phyloP scores from a whole-genome alignment of 2,888 invertebrate genomes.

The Myopa tessellatipennis region DNA sequence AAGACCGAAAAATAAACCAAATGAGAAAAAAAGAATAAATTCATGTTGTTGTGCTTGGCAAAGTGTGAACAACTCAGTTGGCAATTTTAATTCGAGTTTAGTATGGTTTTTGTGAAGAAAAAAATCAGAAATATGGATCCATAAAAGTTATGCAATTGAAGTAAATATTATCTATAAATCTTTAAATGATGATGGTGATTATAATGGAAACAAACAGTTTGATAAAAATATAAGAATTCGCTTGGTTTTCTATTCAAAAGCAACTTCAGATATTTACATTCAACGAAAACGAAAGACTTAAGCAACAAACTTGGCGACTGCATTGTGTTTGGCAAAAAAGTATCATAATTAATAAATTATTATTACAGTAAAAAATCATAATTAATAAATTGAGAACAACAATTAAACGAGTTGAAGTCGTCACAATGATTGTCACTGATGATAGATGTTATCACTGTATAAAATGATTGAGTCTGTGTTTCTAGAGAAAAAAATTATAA shows the following conservation, averaged over 20 bases:
- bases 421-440: too few species aligned
- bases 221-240: too few species aligned
- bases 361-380: too few species aligned
- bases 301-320: constrained; percentile 1
- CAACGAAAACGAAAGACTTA: constrained; percentile 8
- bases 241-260: too few species aligned
- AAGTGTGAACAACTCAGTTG: constrained; percentile 7
- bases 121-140: neutral
- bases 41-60: constrained; percentile 8
- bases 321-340: neutral
- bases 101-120: neutral
- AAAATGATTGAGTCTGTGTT: too few species aligned
- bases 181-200: too few species aligned
- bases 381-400: too few species aligned
- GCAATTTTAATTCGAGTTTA: constrained; percentile 1
- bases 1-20: neutral
- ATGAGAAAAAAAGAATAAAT: neutral
- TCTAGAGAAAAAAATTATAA: too few species aligned
- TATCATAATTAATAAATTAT: too few species aligned
- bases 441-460: too few species aligned
- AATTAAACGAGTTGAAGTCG: too few species aligned
- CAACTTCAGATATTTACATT: neutral
- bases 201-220: too few species aligned
- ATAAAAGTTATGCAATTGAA: neutral
- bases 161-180: neutral